These are phyloP conservation scores for Agrochola lychnidis DNA, from an alignment of 2,888 invertebrate species.

Conservation along the genomic window DNA sequence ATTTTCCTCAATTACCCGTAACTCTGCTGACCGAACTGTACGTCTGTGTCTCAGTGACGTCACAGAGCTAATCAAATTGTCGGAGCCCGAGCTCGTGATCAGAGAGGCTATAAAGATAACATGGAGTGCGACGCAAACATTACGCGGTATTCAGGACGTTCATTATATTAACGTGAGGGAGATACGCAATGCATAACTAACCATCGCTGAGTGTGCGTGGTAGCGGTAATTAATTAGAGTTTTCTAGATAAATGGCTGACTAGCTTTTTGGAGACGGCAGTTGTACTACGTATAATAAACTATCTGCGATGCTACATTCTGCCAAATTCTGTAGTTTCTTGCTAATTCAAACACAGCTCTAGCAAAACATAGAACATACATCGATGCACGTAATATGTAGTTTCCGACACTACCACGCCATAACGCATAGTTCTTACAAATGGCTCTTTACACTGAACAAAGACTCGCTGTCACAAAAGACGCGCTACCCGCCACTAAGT, in stretches of 20 bases:
- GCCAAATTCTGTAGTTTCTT: neutral
- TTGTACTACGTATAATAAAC: neutral
- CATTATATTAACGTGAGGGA: neutral
- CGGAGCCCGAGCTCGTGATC: constrained; percentile 58
- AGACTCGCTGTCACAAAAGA: constrained; percentile 21
- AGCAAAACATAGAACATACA: neutral
- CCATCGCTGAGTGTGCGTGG: neutral
- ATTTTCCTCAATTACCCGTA: constrained; percentile 39
- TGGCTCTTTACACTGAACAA: constrained; percentile 21
- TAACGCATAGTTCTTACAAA: neutral
- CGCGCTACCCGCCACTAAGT: neutral
- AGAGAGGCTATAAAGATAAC: neutral
- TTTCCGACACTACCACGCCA: constrained; percentile 2
- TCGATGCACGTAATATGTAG: neutral
- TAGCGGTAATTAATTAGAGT: neutral
- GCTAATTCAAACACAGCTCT: neutral
- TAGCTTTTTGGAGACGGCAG: neutral
- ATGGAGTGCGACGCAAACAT: neutral
- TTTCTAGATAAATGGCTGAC: neutral
- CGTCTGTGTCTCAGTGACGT: constrained; percentile 50
- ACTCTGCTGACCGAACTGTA: constrained; percentile 22
- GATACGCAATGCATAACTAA: neutral
- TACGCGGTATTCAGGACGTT: neutral
- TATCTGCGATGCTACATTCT: neutral
- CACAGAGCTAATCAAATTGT: constrained; percentile 75